Conservation (phyloP, 2,888 invertebrate genomes). For the Ormyrus thymus region DNA sequence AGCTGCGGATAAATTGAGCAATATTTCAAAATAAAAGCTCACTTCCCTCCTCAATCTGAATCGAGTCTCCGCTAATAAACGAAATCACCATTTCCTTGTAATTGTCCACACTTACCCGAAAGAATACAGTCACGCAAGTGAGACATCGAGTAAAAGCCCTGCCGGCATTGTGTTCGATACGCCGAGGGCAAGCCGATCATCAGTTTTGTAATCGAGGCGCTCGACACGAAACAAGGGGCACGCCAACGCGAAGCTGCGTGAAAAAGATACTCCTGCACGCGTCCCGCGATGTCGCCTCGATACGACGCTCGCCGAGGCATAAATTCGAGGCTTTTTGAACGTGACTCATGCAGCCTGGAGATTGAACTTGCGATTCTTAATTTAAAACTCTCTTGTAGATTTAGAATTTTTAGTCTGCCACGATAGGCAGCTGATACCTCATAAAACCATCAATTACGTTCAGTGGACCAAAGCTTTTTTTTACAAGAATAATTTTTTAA, state of each 20-base stretch:
- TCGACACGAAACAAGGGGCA: slow-evolving; percentile 66
- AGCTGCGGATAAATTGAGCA: too few species aligned
- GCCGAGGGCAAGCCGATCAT: slow-evolving; percentile 57
- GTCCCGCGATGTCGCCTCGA: slow-evolving; percentile 3
- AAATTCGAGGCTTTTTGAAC: slow-evolving; percentile 21
- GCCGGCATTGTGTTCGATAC: slow-evolving; percentile 3
- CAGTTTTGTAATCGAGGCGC: slow-evolving; percentile 64
- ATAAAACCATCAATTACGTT: too few species aligned
- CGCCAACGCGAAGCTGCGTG: slow-evolving; percentile 63
- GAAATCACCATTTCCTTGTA: neutral
- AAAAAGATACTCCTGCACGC: neutral
- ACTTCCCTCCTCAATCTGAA: too few species aligned
- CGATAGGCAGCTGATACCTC: too few species aligned
- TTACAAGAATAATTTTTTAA: too few species aligned
- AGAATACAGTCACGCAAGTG: neutral
- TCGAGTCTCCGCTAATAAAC: too few species aligned
- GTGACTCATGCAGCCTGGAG: neutral
- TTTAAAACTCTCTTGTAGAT: too few species aligned
- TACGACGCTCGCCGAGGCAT: slow-evolving; percentile 3
- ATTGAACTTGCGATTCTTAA: too few species aligned
- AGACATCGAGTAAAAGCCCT: slow-evolving; percentile 8
- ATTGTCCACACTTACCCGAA: neutral
- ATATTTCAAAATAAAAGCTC: too few species aligned
- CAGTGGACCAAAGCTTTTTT: too few species aligned
- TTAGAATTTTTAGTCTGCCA: too few species aligned